Percentiles rank a stretch among this genome's conserved stretches.
These are phyloP conservation scores for Harpalus rubripes DNA, from an alignment of 2,888 invertebrate species.

Conservation along the genomic window DNA sequence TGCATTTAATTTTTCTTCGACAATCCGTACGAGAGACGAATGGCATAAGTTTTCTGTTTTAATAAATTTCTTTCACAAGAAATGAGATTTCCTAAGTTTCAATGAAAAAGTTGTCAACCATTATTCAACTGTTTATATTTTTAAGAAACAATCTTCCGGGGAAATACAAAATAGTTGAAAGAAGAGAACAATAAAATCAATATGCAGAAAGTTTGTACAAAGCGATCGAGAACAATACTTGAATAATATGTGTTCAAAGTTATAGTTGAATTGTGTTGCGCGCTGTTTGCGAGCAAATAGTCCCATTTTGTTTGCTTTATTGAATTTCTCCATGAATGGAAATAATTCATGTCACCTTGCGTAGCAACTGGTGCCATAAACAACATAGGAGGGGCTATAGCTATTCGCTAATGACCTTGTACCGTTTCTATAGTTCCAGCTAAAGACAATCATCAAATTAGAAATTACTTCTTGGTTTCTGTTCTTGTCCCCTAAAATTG, in stretches of 20 bases:
- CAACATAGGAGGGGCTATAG: constrained; percentile 19
- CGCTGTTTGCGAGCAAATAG: constrained; percentile 20
- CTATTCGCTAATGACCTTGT: constrained; percentile 54
- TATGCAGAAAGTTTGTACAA: background rate
- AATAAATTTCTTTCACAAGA: constrained; percentile 43
- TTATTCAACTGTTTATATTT: constrained; percentile 31
- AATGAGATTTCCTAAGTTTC: constrained; percentile 40
- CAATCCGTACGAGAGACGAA: constrained; percentile 38
- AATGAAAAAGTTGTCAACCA: constrained; percentile 42
- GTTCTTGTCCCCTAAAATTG: constrained; percentile 40
- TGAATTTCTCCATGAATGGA: constrained; percentile 27
- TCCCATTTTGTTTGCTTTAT: constrained; percentile 43
- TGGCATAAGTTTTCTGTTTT: constrained; percentile 57
- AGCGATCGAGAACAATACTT: background rate
- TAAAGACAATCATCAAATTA: constrained; percentile 58
- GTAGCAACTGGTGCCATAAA: constrained; percentile 29
- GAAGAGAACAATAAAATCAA: constrained; percentile 19
- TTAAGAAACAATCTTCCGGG: constrained; percentile 18
- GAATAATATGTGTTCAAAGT: constrained; percentile 19
- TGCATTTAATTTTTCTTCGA: constrained; percentile 57
- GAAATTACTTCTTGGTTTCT: too few species aligned
- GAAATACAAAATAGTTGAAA: constrained; percentile 4
- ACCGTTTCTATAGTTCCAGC: constrained; percentile 49
- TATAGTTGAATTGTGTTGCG: constrained; percentile 24
- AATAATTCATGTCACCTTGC: constrained; percentile 38